Conservation (phyloP, 2,113 vertebrate genomes). For the Symphodus melops region DNA sequence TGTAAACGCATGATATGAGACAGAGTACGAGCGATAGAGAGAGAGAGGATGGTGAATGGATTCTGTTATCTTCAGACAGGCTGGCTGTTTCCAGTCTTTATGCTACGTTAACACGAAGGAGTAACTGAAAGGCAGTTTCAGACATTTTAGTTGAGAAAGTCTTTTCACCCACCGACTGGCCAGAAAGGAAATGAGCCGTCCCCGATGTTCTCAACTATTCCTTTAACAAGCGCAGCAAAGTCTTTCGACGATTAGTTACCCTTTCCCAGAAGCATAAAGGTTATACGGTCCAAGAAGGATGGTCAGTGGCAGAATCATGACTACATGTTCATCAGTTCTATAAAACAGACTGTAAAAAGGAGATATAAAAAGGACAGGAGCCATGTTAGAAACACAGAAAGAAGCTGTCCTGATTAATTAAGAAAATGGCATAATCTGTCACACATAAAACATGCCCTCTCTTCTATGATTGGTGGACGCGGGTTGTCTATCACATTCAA, state of each 20-base stretch:
- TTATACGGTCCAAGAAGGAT: neutral
- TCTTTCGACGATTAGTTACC: neutral
- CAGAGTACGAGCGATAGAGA: neutral
- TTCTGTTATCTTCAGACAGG: neutral
- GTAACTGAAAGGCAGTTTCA: neutral
- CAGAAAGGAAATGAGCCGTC: neutral
- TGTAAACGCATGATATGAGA: neutral
- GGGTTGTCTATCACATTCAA: slow-evolving; percentile 53
- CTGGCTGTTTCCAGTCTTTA: neutral
- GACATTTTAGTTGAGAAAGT: neutral
- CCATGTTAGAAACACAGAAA: slow-evolving; percentile 37
- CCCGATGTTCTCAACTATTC: slow-evolving; percentile 22
- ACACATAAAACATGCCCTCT: slow-evolving; percentile 52
- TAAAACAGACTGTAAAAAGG: slow-evolving; percentile 13
- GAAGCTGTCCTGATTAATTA: slow-evolving; percentile 29
- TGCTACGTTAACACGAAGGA: neutral
- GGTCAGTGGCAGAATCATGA: slow-evolving; percentile 15
- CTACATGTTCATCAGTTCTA: slow-evolving; percentile 32
- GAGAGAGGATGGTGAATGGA: neutral
- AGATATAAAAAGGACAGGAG: slow-evolving; percentile 36
- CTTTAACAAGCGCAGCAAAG: slow-evolving; percentile 24
- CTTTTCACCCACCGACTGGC: neutral
- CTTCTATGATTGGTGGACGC: slow-evolving; percentile 69
- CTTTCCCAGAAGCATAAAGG: neutral
- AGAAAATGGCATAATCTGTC: slow-evolving; percentile 29